A percentile compares a stretch with the other conserved stretches of the same genome.
These are phyloP conservation scores for Calyptomena viridis DNA, from an alignment of 2,113 vertebrate species.

Conservation along the genomic window DNA sequence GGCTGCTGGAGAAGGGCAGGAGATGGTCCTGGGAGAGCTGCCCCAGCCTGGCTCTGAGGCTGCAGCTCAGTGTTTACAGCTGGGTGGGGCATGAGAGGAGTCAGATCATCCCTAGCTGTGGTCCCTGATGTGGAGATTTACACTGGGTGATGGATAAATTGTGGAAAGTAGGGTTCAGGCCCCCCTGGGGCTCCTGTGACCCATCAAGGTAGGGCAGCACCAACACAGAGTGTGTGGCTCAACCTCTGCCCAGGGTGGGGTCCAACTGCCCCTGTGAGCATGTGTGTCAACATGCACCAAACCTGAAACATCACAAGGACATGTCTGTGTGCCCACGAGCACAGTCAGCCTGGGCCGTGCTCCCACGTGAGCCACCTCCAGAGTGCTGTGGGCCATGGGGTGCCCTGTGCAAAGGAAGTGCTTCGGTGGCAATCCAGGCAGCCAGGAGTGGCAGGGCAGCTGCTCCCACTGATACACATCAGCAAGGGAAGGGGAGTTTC, in stretches of 20 bases:
- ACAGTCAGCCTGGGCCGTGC: neutral
- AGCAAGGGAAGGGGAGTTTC: neutral
- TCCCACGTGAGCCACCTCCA: neutral
- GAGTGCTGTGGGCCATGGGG: no score
- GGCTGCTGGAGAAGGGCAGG: neutral
- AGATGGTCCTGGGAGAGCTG: neutral
- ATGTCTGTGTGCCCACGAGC: neutral
- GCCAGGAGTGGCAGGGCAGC: neutral
- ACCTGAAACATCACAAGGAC: neutral
- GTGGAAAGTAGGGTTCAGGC: neutral
- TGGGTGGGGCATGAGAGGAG: neutral
- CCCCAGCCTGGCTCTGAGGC: neutral
- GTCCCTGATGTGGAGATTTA: neutral
- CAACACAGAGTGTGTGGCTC: neutral
- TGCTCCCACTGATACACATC: rapidly evolving
- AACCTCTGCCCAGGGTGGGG: neutral
- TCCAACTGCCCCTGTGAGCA: no score
- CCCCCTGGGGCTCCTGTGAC: no score
- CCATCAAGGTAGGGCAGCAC: neutral
- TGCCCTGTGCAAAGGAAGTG: neutral
- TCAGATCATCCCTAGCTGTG: no score
- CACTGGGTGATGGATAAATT: neutral
- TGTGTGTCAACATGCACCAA: rapidly evolving
- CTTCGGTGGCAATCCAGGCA: neutral
- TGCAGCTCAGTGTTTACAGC: neutral